A percentile compares a stretch with the other conserved stretches of the same genome.
Evolutionary conservation across 2,113 vertebrate species (phyloP).

Genomic region (Picathartes gymnocephalus): DNA sequence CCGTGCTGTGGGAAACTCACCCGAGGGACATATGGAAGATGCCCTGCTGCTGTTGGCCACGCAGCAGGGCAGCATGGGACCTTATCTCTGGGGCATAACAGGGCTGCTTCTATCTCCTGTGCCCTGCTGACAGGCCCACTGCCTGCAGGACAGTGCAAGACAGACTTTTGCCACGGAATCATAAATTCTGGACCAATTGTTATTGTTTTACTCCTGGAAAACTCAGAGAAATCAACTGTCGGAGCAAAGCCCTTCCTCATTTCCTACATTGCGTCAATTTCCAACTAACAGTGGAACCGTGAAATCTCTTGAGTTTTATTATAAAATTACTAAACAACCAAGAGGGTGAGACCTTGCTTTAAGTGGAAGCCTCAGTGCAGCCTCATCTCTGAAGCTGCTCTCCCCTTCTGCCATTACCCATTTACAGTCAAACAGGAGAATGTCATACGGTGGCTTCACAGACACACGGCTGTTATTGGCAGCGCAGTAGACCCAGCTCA

Average conservation of each 20-base stretch:
- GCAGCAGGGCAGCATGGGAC: accelerated
- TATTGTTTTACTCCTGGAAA: background rate
- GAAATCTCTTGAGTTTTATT: constrained; percentile 10
- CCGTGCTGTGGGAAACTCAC: accelerated
- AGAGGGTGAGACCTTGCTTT: background rate
- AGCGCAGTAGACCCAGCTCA: background rate
- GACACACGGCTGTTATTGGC: background rate
- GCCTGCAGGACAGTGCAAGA: background rate
- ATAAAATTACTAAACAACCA: background rate
- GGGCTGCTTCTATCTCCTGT: background rate
- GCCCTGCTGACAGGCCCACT: background rate
- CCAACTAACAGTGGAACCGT: background rate
- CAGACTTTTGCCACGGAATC: background rate
- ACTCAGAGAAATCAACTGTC: background rate
- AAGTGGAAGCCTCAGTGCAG: background rate
- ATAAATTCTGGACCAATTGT: background rate
- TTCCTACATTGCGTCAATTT: background rate
- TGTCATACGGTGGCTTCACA: background rate
- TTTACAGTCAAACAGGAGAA: background rate
- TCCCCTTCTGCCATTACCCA: background rate
- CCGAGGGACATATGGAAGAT: accelerated
- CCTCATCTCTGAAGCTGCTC: background rate
- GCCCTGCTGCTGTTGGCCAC: accelerated
- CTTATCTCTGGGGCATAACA: background rate
- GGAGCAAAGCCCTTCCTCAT: background rate